Evolutionary conservation across 2,113 vertebrate species (phyloP), one percentile per base, ranked within the genome.

Genomic region (Serinus canaria): DNA sequence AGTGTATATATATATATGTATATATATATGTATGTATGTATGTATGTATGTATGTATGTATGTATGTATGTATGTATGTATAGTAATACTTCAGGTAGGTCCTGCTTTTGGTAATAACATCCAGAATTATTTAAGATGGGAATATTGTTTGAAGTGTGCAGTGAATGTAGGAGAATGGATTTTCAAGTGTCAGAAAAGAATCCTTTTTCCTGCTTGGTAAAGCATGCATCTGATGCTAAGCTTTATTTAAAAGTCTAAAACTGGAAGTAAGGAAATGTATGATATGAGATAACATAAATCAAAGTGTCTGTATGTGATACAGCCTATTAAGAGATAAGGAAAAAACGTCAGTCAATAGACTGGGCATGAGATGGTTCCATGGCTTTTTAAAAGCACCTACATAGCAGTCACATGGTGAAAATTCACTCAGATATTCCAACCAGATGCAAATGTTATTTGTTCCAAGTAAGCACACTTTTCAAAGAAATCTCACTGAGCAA

Each of bases 231-330:
- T 89, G 56, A 63, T 44, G 15, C 7, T 78, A 59, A 84, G 21
- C 11, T 63, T 83, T 43, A 72, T 60, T 89, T 92, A 82, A 87
- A 67, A 91, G 52, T 75, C 47, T 87, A 72, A 87, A 92, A 68
- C 18, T 66, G 13, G 27, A 87, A 84, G 56, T 35, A 90, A 80
- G 13, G 27, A 83, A 83, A 87, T 30, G 8, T 63, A 11, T 58
- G 12, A 50, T 15, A 67, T 20, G 31, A 70, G 41, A 50, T 39
- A 94, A 73, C 52, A 83, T 58, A 67, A 83, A 89, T 58, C 64
- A 74, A 64, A 86, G 9, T 78, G n/a, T 60, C 28, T 68, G 11
- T 33, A n/a, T 85, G 35, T 52, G 67, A 83, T 63, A 31, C 6
- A 46, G 21, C 4, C 39, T 75, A n/a, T 58, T 86, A 80, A 67